Conservation (phyloP, 2,113 vertebrate genomes). For the Cryptomyrus ogoouensis region DNA sequence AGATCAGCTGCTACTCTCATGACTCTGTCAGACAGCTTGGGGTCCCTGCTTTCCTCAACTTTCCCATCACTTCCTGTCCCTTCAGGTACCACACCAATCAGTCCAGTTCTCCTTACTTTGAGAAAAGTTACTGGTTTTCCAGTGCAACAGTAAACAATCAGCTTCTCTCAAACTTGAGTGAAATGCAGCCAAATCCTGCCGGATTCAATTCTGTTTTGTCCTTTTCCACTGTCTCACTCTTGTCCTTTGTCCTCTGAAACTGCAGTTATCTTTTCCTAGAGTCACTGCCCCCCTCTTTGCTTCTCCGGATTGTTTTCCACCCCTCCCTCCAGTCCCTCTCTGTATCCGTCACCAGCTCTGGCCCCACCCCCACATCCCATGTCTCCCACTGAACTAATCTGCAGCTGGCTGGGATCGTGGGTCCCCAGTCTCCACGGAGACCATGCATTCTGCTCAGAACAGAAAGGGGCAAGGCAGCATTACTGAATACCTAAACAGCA, state of each 20-base stretch:
- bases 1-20: conserved; percentile 61
- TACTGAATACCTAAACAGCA: conserved; percentile 53
- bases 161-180: not conserved
- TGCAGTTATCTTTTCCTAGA: conserved; percentile 33
- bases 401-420: conserved; percentile 72
- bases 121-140: not conserved
- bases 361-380: conserved; percentile 29
- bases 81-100: conserved; percentile 35
- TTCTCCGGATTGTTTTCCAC: conserved; percentile 45
- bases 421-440: conserved; percentile 67
- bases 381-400: conserved; percentile 73
- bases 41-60: conserved; percentile 12
- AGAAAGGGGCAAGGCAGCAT: conserved; percentile 35
- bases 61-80: conserved; percentile 7
- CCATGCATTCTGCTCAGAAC: conserved; percentile 19
- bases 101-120: conserved; percentile 36
- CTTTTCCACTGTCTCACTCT: not conserved
- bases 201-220: not conserved
- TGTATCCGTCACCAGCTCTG: not conserved
- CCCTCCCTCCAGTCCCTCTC: conserved; percentile 33
- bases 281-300: not conserved
- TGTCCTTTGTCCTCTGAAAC: conserved; percentile 29
- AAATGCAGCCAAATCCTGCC: not conserved
- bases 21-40: conserved; percentile 42
- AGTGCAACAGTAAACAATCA: not conserved